Evolutionary conservation across 2,888 invertebrate species (phyloP).

Genomic region (Crocallis elinguaria): DNA sequence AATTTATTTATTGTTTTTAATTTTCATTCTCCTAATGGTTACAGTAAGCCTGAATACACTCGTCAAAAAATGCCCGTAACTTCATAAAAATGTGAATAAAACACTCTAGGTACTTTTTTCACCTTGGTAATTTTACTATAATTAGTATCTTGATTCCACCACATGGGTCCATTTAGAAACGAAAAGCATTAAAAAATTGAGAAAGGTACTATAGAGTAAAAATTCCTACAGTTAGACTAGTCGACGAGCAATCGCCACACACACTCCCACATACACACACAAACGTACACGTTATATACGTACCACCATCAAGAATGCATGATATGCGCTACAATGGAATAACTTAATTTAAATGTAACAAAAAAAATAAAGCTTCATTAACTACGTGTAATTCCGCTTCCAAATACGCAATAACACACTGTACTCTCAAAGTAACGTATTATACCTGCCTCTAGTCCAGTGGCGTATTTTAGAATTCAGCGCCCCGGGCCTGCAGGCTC

Average conservation of each 20-base stretch:
- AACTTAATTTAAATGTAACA: slow-evolving; percentile 1
- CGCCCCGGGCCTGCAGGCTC: no score
- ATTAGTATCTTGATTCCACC: neutral
- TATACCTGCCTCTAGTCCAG: no score
- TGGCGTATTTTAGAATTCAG: no score
- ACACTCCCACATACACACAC: neutral
- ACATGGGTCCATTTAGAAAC: slow-evolving; percentile 4
- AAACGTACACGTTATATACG: neutral
- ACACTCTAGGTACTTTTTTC: neutral
- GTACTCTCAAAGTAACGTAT: no score
- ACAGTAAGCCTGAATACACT: no score
- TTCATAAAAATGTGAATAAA: no score
- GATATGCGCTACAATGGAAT: slow-evolving; percentile 4
- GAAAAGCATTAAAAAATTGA: slow-evolving; percentile 4
- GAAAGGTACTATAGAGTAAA: neutral
- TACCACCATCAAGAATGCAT: neutral
- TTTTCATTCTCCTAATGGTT: no score
- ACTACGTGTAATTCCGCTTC: no score
- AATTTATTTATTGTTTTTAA: no score
- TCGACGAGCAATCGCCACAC: slow-evolving; percentile 1
- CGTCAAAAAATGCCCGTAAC: no score
- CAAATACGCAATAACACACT: no score
- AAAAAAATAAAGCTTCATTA: neutral
- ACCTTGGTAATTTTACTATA: neutral
- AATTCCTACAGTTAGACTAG: slow-evolving; percentile 14